Conservation (phyloP, 2,113 vertebrate species). For the Uropsilus gracilis region DNA sequence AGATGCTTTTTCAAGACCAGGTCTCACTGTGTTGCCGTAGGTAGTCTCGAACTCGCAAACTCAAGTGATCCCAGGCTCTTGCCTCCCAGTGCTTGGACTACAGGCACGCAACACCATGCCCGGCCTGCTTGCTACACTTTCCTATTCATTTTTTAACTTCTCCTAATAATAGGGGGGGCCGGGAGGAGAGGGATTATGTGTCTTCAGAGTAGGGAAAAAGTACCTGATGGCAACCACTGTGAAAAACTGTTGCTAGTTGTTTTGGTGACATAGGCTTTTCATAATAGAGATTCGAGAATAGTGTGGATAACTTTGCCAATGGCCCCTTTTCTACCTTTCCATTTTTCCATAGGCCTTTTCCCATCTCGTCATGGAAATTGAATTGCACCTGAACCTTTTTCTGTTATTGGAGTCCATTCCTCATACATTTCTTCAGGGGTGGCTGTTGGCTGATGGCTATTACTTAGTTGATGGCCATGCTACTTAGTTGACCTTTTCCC, state of each 20-base stretch:
- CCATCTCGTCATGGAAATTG: background rate
- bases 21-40: no score
- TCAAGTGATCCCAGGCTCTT: no score
- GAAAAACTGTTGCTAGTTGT: background rate
- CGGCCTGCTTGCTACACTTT: background rate
- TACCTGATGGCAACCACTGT: background rate
- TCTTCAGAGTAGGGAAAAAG: background rate
- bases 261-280: background rate
- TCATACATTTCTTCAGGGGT: background rate
- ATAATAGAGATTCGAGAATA: background rate
- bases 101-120: no score
- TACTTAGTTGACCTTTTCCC: background rate
- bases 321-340: background rate
- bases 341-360: background rate
- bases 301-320: background rate
- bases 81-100: no score
- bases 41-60: no score
- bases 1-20: no score
- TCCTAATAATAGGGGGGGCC: background rate
- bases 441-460: background rate
- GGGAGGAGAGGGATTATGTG: background rate
- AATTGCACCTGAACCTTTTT: background rate
- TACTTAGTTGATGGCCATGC: no score
- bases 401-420: background rate
- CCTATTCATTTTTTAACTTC: background rate